Evolutionary conservation across 1,140 invertebrate genomes (phyloP).

Genomic region (Drosophila erecta): DNA sequence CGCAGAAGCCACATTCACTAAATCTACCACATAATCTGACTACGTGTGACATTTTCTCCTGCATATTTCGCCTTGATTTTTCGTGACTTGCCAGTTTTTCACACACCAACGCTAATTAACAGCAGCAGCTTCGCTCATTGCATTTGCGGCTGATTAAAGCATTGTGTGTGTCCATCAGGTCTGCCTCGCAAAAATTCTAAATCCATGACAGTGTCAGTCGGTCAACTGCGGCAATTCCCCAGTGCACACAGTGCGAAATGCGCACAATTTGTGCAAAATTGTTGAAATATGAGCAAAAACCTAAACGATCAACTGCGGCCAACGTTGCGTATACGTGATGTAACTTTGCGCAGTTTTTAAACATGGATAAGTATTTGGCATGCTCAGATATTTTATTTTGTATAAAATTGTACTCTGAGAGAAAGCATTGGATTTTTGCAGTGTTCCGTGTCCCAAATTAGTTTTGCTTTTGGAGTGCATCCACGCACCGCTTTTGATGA

Average conservation of each 20-base stretch:
- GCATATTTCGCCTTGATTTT: not conserved
- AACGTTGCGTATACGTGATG: not conserved
- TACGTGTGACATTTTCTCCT: slow-evolving; percentile 17
- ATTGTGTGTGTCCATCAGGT: slow-evolving; percentile 13
- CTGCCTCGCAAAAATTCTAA: not conserved
- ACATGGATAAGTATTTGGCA: too few relatives aligned
- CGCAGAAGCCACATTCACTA: slow-evolving; percentile 16
- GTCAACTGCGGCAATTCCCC: not conserved
- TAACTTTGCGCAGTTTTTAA: too few relatives aligned
- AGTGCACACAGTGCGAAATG: slow-evolving; percentile 1
- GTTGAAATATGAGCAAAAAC: too few relatives aligned
- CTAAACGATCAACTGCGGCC: not conserved
- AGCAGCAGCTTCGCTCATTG: slow-evolving; percentile 28
- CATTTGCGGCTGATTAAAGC: slow-evolving; percentile 54
- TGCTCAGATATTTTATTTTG: not conserved
- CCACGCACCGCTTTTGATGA: not conserved
- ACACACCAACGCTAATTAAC: slow-evolving; percentile 47
- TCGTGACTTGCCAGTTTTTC: slow-evolving; percentile 4
- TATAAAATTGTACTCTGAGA: not conserved
- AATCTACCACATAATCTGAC: slow-evolving; percentile 19
- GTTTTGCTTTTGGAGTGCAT: slow-evolving; percentile 26
- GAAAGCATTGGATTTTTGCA: not conserved
- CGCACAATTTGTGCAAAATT: too few relatives aligned
- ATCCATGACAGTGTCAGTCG: not conserved
- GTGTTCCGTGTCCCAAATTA: slow-evolving; percentile 23